Evolutionary conservation across 2,113 vertebrate genomes (phyloP).

Genomic region (Labeo catla): DNA sequence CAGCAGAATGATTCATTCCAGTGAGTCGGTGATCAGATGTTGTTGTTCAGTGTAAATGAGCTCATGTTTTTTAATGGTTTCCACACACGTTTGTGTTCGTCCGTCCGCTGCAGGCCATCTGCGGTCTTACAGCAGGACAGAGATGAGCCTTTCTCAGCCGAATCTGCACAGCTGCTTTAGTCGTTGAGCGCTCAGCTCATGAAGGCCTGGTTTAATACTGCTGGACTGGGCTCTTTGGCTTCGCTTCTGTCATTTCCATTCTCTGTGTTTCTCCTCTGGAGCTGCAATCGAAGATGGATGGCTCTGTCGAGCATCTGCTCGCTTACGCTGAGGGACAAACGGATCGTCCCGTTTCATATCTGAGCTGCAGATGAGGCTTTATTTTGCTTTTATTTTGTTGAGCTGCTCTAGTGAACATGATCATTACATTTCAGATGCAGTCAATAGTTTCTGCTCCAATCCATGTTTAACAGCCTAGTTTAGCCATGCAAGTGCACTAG

Average conservation of each 20-base stretch:
- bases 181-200: too few relatives aligned
- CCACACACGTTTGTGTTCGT: too few relatives aligned
- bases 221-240: background rate
- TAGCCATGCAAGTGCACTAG: background rate
- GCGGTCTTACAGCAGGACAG: too few relatives aligned
- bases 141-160: too few relatives aligned
- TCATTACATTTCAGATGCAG: conserved; percentile 59
- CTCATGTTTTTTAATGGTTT: too few relatives aligned
- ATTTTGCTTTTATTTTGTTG: background rate
- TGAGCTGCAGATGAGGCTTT: too few relatives aligned
- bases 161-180: too few relatives aligned
- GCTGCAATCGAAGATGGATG: background rate
- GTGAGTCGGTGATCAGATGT: too few relatives aligned
- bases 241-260: background rate
- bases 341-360: background rate
- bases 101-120: too few relatives aligned
- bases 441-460: conserved; percentile 55
- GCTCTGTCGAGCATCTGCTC: background rate
- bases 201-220: background rate
- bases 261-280: background rate
- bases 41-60: too few relatives aligned
- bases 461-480: background rate
- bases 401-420: conserved; percentile 58
- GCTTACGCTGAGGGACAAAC: background rate
- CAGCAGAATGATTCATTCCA: too few relatives aligned